A percentile compares a stretch with the other conserved stretches of the same genome.
These are phyloP conservation scores for Troides aeacus DNA, from an alignment of 2,888 invertebrate species.

Conservation along the genomic window DNA sequence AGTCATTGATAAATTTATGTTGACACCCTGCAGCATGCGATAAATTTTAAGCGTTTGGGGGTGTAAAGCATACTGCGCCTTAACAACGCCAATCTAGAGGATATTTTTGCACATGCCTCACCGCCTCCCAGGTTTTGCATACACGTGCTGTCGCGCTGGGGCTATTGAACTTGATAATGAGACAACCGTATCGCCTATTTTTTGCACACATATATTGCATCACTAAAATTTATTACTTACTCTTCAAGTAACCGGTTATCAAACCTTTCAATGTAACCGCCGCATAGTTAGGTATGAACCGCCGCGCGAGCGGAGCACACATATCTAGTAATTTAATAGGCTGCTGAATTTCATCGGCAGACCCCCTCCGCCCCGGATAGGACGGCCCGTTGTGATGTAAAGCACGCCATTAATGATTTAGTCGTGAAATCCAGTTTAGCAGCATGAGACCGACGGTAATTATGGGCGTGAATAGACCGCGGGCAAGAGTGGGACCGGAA, in stretches of 20 bases:
- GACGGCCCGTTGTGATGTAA: slow-evolving; percentile 21
- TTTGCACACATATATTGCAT: slow-evolving; percentile 68
- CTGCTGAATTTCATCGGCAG: slow-evolving; percentile 12
- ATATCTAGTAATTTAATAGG: slow-evolving; percentile 17
- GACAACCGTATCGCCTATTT: slow-evolving; percentile 67
- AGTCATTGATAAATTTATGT: slow-evolving; percentile 73
- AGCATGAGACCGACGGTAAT: slow-evolving; percentile 53
- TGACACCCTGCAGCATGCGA: slow-evolving; percentile 66
- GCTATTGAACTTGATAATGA: slow-evolving; percentile 80
- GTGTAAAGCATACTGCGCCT: slow-evolving; percentile 65
- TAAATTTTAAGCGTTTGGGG: slow-evolving; percentile 57
- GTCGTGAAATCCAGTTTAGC: slow-evolving; percentile 57
- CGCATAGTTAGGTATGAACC: neutral
- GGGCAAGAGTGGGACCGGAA: slow-evolving; percentile 71
- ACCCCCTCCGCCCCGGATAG: neutral
- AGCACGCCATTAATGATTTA: slow-evolving; percentile 46
- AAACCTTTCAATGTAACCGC: slow-evolving; percentile 34
- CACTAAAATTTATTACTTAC: slow-evolving; percentile 56
- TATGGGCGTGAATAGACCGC: slow-evolving; percentile 65
- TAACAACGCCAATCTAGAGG: slow-evolving; percentile 56
- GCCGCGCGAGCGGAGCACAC: neutral
- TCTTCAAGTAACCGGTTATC: slow-evolving; percentile 36
- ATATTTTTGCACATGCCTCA: slow-evolving; percentile 60
- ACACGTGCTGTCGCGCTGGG: slow-evolving; percentile 74
- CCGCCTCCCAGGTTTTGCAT: slow-evolving; percentile 68